phyloP scores from a whole-genome alignment of 1,140 invertebrate species.

The Dufourea novaeangliae region DNA sequence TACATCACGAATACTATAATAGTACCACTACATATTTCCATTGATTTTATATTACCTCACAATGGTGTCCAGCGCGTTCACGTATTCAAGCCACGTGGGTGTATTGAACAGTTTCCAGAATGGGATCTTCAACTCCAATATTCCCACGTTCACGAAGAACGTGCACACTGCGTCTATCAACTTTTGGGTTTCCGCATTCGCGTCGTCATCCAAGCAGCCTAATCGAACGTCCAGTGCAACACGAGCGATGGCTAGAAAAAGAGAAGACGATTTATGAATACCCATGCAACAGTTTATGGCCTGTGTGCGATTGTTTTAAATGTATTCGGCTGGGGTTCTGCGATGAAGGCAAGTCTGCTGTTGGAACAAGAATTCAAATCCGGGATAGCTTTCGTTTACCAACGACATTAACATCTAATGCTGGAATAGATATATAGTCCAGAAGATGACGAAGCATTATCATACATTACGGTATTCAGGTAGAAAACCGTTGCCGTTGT shows the following conservation, averaged over 20 bases:
- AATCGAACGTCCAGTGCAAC: conserved; percentile 91
- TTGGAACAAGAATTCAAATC: background rate
- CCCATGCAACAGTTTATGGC: background rate
- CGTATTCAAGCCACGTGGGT: conserved; percentile 87
- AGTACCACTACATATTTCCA: background rate
- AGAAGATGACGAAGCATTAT: background rate
- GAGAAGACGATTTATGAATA: background rate
- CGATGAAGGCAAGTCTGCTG: too few relatives aligned
- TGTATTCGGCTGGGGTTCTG: background rate
- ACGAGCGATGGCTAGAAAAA: conserved; percentile 86
- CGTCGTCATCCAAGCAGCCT: conserved; percentile 87
- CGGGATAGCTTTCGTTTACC: background rate
- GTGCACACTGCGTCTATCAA: conserved; percentile 90
- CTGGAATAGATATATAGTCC: background rate
- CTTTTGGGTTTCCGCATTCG: conserved; percentile 85
- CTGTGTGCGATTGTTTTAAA: too few relatives aligned
- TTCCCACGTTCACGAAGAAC: conserved; percentile 90
- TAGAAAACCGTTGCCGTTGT: too few relatives aligned
- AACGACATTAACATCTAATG: background rate
- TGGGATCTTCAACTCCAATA: conserved; percentile 90
- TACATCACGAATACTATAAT: too few relatives aligned
- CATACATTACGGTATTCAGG: too few relatives aligned
- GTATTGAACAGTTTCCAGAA: conserved; percentile 91
- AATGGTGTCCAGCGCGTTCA: conserved; percentile 86
- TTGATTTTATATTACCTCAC: conserved; percentile 82